Evolutionary conservation across 2,888 invertebrate genomes (phyloP), one percentile per base, ranked within the genome.

Genomic region (Rapana venosa): DNA sequence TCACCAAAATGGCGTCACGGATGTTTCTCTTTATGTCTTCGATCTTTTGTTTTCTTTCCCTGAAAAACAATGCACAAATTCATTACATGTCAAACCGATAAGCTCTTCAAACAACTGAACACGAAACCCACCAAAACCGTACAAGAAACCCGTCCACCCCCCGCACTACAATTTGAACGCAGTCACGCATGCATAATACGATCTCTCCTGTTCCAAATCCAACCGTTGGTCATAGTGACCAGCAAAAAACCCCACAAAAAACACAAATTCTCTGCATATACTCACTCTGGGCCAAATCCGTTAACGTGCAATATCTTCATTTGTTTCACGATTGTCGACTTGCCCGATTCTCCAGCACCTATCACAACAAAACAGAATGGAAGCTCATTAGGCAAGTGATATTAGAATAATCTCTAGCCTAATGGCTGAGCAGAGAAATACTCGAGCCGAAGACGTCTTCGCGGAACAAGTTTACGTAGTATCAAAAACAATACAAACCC

Each of bases 281-380:
- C 97, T 97, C 97, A 97, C 97, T 98, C 98, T 97, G 99, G 98
- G 96, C 98, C 99, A 97, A 99, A 99, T 94, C 99, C 99, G 97
- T 99, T 98, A 94, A 99, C 99, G 97, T 99, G 99, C 95, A 96
- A 97, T 97, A 99, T 99, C 96, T 99, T 98, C 99, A 99, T 99
- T 97, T 99, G 99, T 97, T 99, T 99, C 96, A 99, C 99, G 96
- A 99, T 99, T 94, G 99, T 99, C 95, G 99, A 99, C 97, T 99
- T 99, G 95, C 99, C 99, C 91, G 99, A 99, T 97, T 99, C 99
- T 96, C 99, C 99, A 95, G 99, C 99, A 95, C 99, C 97, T 97
- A 96, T 74, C 93, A 93, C 92, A 93, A 92, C 91, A 93, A 92
- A 93, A 92, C 94, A 93, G 93, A 92, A 93, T 90, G 90, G 90